Evolutionary conservation across 2,888 invertebrate species (phyloP), one percentile per base, ranked within the genome.

Genomic region (Chymomyza caudatula): DNA sequence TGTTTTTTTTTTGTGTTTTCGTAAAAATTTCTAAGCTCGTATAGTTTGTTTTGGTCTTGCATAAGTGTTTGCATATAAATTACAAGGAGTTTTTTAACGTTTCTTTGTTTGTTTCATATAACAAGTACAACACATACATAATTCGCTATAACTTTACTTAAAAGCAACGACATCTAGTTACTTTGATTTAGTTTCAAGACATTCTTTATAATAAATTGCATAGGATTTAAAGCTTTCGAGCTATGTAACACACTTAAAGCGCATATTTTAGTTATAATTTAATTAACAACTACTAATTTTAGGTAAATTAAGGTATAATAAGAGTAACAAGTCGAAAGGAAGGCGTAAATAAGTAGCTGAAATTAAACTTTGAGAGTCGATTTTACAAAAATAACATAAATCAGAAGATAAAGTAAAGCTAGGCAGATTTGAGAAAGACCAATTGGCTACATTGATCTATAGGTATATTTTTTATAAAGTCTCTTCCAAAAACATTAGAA

Each of bases 31-130:
- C 67, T 82, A 82, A 82, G 81, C 81, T 82, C 81, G 83, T 74
- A 76, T 68, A 73, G 71, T 81, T 79, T 70, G 64, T 66, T 60
- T 82, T 82, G 81, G 81, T 82, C 83, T 78, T 61, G 63, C 69
- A 65, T 65, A 63, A 70, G 75, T 67, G 63, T 64, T 74, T 17
- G 1, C 54, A 51, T 55, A 20, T 13, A 8, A 2, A 63, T 20
- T 59, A 52, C 22, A 23, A 44, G 58, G 5, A 52, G 66, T 58
- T 58, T 58, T 64, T n/a, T n/a, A n/a, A n/a, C n/a, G 17, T 42
- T 51, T 64, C 11, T 37, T 37, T 37, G 8, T 37, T 37, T 0
- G 29, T 11, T 37, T 37, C 11, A 1, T 37, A 37, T 37, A 37
- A 37, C 29, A 37, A 37, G 29, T 37, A 37, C 29, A 37, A 37